Evolutionary conservation across 2,113 vertebrate species (phyloP).

Genomic region (Pseudois nayaur): DNA sequence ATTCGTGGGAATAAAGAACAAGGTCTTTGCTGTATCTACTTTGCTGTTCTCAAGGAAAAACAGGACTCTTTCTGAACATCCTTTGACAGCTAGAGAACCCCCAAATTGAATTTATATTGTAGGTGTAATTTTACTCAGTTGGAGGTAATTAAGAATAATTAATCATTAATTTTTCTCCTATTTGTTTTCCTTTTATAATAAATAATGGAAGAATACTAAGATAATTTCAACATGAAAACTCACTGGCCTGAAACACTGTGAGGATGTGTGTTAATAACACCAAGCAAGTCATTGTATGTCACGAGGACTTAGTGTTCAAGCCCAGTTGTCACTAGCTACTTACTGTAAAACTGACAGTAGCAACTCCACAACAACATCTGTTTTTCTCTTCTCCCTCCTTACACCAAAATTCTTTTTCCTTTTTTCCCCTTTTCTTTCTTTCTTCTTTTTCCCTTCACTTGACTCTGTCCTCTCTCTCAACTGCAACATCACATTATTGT

Average conservation of each 20-base stretch:
- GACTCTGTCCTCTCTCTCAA: background rate
- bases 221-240: background rate
- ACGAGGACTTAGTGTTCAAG: background rate
- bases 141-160: background rate
- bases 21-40: background rate
- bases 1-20: background rate
- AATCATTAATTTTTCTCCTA: background rate
- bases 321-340: background rate
- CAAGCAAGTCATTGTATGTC: background rate
- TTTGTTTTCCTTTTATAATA: background rate
- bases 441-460: background rate
- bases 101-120: background rate
- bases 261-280: background rate
- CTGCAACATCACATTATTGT: background rate
- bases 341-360: background rate
- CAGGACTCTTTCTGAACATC: background rate
- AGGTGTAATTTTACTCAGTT: background rate
- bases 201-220: background rate
- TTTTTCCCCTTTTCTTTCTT: background rate
- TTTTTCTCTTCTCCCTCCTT: background rate
- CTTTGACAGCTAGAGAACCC: background rate
- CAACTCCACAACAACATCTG: fast-evolving
- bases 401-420: background rate
- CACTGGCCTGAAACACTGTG: too few species aligned
- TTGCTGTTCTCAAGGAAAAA: background rate